phyloP scores from a whole-genome alignment of 2,797 vertebrate species.

The Crocodylus rhombifer region DNA sequence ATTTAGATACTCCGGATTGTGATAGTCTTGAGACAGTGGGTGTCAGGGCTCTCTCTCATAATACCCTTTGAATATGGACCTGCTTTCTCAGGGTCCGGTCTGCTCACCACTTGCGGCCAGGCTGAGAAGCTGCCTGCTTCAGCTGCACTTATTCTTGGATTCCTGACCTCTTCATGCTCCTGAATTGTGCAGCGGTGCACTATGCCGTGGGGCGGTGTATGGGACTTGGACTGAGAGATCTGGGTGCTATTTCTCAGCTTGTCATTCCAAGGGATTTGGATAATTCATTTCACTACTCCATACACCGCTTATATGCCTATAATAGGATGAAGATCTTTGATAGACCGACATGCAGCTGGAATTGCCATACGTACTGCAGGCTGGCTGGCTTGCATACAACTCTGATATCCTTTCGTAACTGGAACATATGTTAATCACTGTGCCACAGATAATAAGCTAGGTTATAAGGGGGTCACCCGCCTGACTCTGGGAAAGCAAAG shows the following conservation, averaged over 20 bases:
- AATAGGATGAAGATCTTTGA: background rate
- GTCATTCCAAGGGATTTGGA: background rate
- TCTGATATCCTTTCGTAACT: background rate
- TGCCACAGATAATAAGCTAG: too few relatives aligned
- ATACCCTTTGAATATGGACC: background rate
- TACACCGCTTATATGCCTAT: background rate
- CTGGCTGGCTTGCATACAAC: background rate
- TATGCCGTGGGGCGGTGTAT: background rate
- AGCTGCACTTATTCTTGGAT: background rate
- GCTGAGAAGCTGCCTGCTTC: background rate
- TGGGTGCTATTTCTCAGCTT: background rate
- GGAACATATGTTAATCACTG: background rate
- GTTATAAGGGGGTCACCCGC: rapidly evolving
- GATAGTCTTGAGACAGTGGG: background rate
- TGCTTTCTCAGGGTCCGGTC: background rate
- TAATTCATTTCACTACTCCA: background rate
- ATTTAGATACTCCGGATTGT: background rate
- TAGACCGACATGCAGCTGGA: background rate
- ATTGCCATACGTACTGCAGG: background rate
- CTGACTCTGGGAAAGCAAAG: rapidly evolving
- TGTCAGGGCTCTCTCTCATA: background rate
- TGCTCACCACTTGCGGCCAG: background rate
- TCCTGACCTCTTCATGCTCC: background rate
- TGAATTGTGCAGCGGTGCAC: background rate
- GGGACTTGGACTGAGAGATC: too few relatives aligned